phyloP scores from a whole-genome alignment of 2,113 vertebrate genomes.

The Mixornis gularis region DNA sequence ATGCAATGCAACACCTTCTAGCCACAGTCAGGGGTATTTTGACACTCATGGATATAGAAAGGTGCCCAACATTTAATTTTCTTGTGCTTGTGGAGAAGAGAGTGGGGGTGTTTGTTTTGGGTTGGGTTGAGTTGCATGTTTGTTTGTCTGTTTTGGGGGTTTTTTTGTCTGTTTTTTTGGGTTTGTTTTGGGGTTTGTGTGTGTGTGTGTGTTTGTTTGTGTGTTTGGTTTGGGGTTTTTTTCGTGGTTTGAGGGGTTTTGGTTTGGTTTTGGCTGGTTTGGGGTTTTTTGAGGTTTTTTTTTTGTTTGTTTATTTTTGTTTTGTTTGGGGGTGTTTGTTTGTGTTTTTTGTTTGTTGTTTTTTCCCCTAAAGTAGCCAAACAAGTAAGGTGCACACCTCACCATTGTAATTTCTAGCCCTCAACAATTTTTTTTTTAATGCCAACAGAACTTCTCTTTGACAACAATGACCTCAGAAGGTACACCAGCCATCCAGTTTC shows the following conservation, averaged over 20 bases:
- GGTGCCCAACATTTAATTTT: not conserved
- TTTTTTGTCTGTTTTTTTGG: not conserved
- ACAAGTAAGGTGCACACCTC: not conserved
- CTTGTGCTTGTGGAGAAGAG: rapidly evolving
- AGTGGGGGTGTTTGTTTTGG: not conserved
- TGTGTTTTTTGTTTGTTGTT: not conserved
- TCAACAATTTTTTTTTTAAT: not conserved
- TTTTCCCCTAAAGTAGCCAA: not conserved
- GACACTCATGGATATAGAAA: not conserved
- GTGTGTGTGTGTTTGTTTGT: not conserved
- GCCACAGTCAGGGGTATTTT: not conserved
- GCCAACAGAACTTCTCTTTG: not conserved
- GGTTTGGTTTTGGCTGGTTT: too few species aligned
- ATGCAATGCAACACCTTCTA: not conserved
- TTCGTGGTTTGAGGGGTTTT: not conserved
- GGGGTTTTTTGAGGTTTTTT: not conserved
- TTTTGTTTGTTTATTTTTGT: not conserved
- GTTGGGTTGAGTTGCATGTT: not conserved
- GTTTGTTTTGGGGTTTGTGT: not conserved
- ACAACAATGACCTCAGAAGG: not conserved
- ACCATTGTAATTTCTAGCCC: not conserved
- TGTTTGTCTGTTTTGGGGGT: not conserved
- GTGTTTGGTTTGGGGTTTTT: not conserved
- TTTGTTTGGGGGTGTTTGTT: not conserved
- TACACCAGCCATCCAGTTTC: not conserved